Evolutionary conservation across 2,797 vertebrate species (phyloP), one percentile per base, ranked within the genome.

Genomic region (Cynodonichthys magdalenae): DNA sequence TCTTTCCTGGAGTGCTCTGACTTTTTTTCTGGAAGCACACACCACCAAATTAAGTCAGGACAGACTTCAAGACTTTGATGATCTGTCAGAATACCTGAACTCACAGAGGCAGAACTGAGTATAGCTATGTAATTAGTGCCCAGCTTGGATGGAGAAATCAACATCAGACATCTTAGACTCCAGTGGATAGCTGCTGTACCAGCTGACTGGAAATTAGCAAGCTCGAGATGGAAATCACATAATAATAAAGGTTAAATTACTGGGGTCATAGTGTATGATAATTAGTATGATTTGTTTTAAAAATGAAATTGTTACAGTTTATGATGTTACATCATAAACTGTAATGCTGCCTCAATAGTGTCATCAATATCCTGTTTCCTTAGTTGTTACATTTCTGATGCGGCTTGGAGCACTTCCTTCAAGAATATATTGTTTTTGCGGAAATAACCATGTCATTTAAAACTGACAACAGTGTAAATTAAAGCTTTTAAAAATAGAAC

Each of bases 261-360:
- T 34, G 12, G 28, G 41, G 31, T 51, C 58, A 53, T 28, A 20
- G 34, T 20, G 42, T 53, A 27, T 62, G 51, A 41, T 47, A 65
- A 49, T 67, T 44, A 47, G 20, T 63, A 29, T n/a, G 14, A 3
- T 39, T 29, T 41, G 34, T 36, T 2, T 8, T 11, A 36, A 36
- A 36, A 7, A 29, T 52, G 69, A 8, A 10, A 72, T 71, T 47
- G 57, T 64, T 72, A 7, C 48, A 31, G 65, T 80, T 74, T 59
- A 42, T 73, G 45, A 39, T 65, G 50, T 39, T 42, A 53, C 57
- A 53, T 1, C 1, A 0, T 5, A 10, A 15, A 56, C 31, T 46
- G 17, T 6, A 6, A 6, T 31, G 31, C n/a, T 47, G 15, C 18
- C 7, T 57, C 15, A 49, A 31, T 42, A 63, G 12, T 31, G 39